These are phyloP conservation scores for Volucella bombylans DNA, from an alignment of 2,888 invertebrate species.

Conservation along the genomic window DNA sequence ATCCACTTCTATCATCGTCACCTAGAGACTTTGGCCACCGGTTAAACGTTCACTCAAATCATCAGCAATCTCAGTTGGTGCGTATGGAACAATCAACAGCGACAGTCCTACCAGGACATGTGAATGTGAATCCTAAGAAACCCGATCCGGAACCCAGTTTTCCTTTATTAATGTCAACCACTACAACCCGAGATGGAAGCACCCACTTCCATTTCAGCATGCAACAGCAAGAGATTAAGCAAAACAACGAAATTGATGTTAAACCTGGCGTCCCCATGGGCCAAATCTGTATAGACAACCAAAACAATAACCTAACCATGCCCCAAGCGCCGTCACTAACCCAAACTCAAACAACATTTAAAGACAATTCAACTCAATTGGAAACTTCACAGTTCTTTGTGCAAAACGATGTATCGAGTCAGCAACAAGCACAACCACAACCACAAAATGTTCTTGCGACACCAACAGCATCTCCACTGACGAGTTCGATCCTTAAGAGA, in stretches of 20 bases:
- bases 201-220: slow-evolving; percentile 84
- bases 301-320: slow-evolving; percentile 45
- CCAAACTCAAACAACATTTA: slow-evolving; percentile 83
- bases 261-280: slow-evolving; percentile 36
- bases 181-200: slow-evolving; percentile 89
- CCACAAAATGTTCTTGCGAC: slow-evolving; percentile 47
- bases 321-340: slow-evolving; percentile 63
- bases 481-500: slow-evolving; percentile 81
- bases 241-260: slow-evolving; percentile 61
- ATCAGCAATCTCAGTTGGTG: slow-evolving; percentile 74
- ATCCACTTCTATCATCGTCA: slow-evolving; percentile 91
- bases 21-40: slow-evolving; percentile 88
- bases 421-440: slow-evolving; percentile 23
- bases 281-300: slow-evolving; percentile 36
- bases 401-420: slow-evolving; percentile 28
- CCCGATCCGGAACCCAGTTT: slow-evolving; percentile 44
- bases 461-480: slow-evolving; percentile 81
- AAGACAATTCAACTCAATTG: slow-evolving; percentile 75
- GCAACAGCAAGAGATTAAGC: slow-evolving; percentile 59
- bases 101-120: slow-evolving; percentile 29
- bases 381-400: slow-evolving; percentile 39
- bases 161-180: slow-evolving; percentile 54
- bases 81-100: slow-evolving; percentile 53
- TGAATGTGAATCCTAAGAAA: slow-evolving; percentile 42
- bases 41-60: slow-evolving; percentile 77